A percentile compares a stretch with the other conserved stretches of the same genome.
phyloP scores from a whole-genome alignment of 2,113 vertebrate genomes.

The Austrofundulus limnaeus region DNA sequence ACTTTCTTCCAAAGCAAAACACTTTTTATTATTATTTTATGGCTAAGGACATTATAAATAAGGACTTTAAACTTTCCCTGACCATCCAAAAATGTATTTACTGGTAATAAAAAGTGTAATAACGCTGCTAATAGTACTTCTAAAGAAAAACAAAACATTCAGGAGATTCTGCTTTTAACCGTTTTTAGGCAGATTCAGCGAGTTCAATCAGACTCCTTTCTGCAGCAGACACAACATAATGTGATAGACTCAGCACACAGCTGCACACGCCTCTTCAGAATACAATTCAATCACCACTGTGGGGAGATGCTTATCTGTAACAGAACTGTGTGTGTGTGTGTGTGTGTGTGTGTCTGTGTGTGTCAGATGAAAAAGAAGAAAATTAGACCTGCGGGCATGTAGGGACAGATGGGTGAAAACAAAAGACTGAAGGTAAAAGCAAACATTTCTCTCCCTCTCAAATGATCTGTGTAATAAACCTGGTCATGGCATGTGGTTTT shows the following conservation, averaged over 20 bases:
- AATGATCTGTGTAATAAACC: neutral
- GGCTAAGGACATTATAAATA: too few relatives aligned
- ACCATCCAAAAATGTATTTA: neutral
- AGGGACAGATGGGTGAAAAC: conserved; percentile 4
- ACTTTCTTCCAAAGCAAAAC: too few relatives aligned
- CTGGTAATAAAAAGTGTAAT: neutral
- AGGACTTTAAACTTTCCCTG: too few relatives aligned
- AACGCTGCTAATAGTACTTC: too few relatives aligned
- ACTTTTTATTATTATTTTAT: too few relatives aligned
- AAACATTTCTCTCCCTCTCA: neutral
- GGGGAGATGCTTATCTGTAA: conserved; percentile 34
- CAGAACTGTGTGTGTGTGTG: conserved; percentile 8
- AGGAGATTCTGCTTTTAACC: neutral
- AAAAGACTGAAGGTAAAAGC: neutral
- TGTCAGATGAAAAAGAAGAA: neutral
- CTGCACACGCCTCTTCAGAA: neutral
- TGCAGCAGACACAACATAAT: conserved; percentile 23
- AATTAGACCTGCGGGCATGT: conserved; percentile 8
- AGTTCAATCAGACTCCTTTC: conserved; percentile 5
- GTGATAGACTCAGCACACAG: conserved; percentile 5
- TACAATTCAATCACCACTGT: conserved; percentile 12
- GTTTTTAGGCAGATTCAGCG: conserved; percentile 18
- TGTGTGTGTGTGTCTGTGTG: conserved; percentile 7
- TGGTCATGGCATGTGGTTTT: neutral
- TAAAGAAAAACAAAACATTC: neutral